phyloP scores from a whole-genome alignment of 2,113 vertebrate genomes.

The Cyrtonyx montezumae region DNA sequence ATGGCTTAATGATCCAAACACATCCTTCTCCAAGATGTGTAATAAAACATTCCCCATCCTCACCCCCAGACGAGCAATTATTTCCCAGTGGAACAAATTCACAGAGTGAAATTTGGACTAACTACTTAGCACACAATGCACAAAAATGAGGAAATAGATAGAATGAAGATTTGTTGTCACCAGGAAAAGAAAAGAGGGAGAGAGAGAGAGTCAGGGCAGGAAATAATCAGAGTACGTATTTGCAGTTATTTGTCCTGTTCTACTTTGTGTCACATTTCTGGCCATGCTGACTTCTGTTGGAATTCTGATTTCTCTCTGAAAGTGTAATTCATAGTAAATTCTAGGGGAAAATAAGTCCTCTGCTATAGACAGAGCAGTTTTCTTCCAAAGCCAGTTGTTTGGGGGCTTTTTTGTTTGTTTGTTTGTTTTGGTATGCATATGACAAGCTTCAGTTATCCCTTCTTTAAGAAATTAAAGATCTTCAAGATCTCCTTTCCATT shows the following conservation, averaged over 20 bases:
- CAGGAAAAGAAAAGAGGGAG: neutral
- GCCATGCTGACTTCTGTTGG: neutral
- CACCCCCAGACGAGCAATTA: neutral
- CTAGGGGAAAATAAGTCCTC: neutral
- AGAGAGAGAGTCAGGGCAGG: neutral
- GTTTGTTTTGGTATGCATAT: neutral
- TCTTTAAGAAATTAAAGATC: neutral
- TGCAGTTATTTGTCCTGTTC: neutral
- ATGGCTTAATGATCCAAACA: constrained; percentile 16
- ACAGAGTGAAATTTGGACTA: neutral
- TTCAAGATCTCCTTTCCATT: neutral
- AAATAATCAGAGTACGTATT: constrained; percentile 2
- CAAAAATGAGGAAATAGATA: constrained; percentile 5
- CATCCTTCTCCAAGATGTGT: neutral
- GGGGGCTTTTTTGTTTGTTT: neutral
- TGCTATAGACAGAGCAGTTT: neutral
- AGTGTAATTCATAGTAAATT: neutral
- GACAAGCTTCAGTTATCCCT: neutral
- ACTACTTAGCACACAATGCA: neutral
- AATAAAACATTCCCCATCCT: constrained; percentile 29
- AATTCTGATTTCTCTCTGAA: neutral
- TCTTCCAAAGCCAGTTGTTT: neutral
- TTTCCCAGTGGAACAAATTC: constrained; percentile 26
- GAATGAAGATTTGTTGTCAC: neutral
- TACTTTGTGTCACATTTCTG: neutral